phyloP scores from a whole-genome alignment of 2,797 vertebrate species.

The Chiloscyllium punctatum region DNA sequence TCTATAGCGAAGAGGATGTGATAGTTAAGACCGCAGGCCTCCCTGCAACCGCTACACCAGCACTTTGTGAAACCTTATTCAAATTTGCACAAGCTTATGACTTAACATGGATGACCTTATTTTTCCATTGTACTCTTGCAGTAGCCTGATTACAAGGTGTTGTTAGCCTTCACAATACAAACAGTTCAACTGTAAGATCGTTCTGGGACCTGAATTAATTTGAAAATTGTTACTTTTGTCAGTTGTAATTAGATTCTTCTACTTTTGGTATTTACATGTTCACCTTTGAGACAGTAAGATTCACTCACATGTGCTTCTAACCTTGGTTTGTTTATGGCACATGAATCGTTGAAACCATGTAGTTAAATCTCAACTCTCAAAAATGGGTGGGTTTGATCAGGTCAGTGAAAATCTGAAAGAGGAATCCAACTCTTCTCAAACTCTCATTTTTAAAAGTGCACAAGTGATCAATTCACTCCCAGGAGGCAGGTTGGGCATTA shows the following conservation, averaged over 20 bases:
- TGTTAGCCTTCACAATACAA: neutral
- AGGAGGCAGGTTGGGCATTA: neutral
- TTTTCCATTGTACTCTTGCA: neutral
- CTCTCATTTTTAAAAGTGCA: neutral
- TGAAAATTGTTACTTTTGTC: neutral
- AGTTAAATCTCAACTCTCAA: neutral
- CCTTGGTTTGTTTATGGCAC: no score
- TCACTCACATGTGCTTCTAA: neutral
- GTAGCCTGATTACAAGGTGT: neutral
- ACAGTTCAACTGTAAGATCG: neutral
- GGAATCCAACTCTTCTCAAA: neutral
- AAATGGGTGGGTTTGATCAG: neutral
- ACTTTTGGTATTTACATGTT: neutral
- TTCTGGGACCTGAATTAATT: neutral
- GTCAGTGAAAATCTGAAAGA: neutral
- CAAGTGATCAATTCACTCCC: neutral
- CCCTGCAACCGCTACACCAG: no score
- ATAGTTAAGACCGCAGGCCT: neutral
- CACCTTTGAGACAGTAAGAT: neutral
- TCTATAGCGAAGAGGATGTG: neutral
- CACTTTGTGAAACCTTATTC: neutral
- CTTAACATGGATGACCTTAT: neutral
- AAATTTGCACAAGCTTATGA: neutral
- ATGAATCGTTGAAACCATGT: neutral
- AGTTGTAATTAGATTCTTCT: neutral